Evolutionary conservation across 2,113 vertebrate genomes (phyloP).

Genomic region (Campylorhamphus procurvoides): DNA sequence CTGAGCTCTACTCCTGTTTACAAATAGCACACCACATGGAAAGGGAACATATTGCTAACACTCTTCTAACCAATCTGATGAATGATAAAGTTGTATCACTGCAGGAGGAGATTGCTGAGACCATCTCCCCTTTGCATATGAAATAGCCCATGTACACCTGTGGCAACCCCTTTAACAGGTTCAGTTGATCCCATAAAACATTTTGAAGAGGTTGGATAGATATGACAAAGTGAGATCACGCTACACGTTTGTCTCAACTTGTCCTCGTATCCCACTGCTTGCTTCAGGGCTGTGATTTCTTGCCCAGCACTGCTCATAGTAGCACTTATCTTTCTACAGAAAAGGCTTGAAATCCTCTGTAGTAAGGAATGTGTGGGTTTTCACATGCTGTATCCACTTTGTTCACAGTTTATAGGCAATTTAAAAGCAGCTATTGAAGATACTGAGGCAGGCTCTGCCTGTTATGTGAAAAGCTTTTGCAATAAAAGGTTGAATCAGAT

Average conservation of each 20-base stretch:
- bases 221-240: neutral
- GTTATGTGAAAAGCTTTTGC: neutral
- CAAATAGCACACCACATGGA: neutral
- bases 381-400: neutral
- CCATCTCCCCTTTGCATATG: neutral
- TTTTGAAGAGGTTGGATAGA: neutral
- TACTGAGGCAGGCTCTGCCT: neutral
- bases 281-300: neutral
- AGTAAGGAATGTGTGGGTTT: slow-evolving; percentile 2
- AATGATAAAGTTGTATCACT: neutral
- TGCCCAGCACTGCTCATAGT: neutral
- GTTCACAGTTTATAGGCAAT: slow-evolving; percentile 24
- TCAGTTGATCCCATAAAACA: neutral
- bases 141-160: neutral
- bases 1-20: neutral
- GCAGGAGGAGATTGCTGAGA: neutral
- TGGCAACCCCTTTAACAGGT: neutral
- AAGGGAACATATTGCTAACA: neutral
- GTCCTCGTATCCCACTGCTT: neutral
- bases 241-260: neutral
- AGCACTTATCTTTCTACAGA: neutral
- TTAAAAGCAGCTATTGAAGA: slow-evolving; percentile 25
- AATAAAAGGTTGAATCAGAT: neutral
- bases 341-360: neutral
- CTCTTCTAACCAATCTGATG: neutral